Percentiles rank a stretch among this genome's conserved stretches.
Evolutionary conservation across 2,888 invertebrate genomes (phyloP).

Genomic region (Pollenia labialis): DNA sequence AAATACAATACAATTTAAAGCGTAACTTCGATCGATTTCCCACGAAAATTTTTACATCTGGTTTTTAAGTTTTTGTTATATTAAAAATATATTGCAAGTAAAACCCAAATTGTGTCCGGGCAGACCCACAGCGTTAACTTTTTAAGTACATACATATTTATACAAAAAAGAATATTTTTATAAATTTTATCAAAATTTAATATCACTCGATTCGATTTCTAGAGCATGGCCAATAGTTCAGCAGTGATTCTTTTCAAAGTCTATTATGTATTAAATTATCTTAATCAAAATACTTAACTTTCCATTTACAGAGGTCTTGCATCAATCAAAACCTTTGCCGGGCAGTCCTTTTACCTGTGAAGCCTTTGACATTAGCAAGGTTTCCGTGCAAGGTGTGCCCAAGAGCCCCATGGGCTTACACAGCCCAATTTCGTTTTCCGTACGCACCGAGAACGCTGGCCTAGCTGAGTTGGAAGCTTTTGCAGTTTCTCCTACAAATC

Average conservation of each 20-base stretch:
- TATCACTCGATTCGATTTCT: no score
- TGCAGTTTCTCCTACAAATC: slow-evolving; percentile 94
- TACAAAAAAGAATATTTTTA: no score
- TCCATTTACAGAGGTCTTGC: slow-evolving; percentile 90
- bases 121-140: no score
- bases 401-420: slow-evolving; percentile 91
- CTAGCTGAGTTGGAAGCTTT: slow-evolving; percentile 94
- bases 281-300: not conserved
- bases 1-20: no score
- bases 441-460: slow-evolving; percentile 92
- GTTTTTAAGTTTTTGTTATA: no score
- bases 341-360: slow-evolving; percentile 98
- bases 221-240: no score
- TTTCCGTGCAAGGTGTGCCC: slow-evolving; percentile 90
- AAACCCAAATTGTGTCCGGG: no score
- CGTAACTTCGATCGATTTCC: no score
- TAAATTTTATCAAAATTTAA: no score
- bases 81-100: no score
- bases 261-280: not conserved
- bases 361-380: slow-evolving; percentile 94
- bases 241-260: not conserved
- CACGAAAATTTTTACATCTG: no score
- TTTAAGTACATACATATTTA: no score
- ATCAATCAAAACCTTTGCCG: slow-evolving; percentile 93
- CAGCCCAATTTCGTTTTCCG: slow-evolving; percentile 93